Conservation (phyloP, 2,888 invertebrate genomes). For the Onthophagus sagittarius region DNA sequence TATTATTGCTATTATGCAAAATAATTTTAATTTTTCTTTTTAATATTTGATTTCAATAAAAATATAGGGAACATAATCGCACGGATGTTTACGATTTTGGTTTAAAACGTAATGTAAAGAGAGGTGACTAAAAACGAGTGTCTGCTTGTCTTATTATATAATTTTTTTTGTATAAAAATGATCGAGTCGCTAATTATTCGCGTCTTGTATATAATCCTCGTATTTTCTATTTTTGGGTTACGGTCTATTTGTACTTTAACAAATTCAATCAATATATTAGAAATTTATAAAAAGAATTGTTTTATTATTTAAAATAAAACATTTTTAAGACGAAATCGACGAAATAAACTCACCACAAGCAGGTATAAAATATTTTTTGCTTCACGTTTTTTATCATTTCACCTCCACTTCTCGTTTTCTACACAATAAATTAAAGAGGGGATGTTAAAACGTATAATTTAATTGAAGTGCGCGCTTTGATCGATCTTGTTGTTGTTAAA, state of each 20-base stretch:
- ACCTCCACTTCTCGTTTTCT: no score
- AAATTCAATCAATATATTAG: slow-evolving; percentile 23
- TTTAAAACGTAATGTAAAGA: background rate
- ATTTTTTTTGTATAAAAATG: slow-evolving; percentile 29
- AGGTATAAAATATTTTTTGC: no score
- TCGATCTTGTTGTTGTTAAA: no score
- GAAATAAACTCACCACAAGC: no score
- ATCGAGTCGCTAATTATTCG: slow-evolving; percentile 17
- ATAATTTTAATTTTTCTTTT: background rate
- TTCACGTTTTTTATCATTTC: no score
- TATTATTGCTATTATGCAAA: slow-evolving; percentile 16
- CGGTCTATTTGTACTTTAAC: slow-evolving; percentile 27
- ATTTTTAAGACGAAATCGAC: no score
- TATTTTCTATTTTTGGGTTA: slow-evolving; percentile 33
- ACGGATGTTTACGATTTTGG: slow-evolving; percentile 13
- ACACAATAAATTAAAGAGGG: no score
- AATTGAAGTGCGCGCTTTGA: no score
- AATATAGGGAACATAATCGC: background rate
- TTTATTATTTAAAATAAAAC: background rate
- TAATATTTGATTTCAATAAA: no score
- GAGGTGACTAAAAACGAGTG: slow-evolving; percentile 26
- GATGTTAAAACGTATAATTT: no score
- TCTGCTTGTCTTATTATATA: slow-evolving; percentile 34
- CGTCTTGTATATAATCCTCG: slow-evolving; percentile 32
- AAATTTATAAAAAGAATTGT: slow-evolving; percentile 18